Evolutionary conservation across 92 coral and sea anemone genomes (phyloP).

Genomic region (Ricordea florida): DNA sequence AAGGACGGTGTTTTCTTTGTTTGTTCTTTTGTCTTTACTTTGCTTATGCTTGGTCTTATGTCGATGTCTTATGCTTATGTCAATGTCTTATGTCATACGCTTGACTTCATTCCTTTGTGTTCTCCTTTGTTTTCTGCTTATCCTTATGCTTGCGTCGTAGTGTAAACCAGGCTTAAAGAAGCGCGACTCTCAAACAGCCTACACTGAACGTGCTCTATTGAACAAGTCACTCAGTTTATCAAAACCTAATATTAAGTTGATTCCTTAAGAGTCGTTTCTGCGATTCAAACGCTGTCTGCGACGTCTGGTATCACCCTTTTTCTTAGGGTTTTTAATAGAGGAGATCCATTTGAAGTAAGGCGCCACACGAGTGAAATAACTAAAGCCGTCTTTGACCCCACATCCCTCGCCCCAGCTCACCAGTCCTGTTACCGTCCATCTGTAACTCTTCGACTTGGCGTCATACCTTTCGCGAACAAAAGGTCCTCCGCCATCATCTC

Average conservation of each 20-base stretch:
- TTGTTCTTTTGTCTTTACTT: too few relatives aligned
- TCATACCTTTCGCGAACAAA: slow-evolving; percentile 69
- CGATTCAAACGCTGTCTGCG: neutral
- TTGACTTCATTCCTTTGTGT: too few relatives aligned
- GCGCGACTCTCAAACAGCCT: too few relatives aligned
- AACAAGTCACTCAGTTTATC: neutral
- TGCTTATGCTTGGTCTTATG: too few relatives aligned
- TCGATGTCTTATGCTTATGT: too few relatives aligned
- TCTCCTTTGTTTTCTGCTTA: too few relatives aligned
- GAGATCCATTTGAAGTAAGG: slow-evolving; percentile 77
- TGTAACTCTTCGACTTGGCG: slow-evolving; percentile 34
- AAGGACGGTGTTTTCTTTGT: too few relatives aligned
- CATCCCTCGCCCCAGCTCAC: slow-evolving; percentile 91
- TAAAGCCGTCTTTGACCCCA: slow-evolving; percentile 52
- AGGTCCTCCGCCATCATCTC: slow-evolving; percentile 86
- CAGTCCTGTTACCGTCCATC: slow-evolving; percentile 85
- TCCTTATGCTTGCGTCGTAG: too few relatives aligned
- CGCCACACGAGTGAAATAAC: slow-evolving; percentile 73
- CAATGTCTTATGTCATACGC: too few relatives aligned
- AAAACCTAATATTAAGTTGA: too few relatives aligned
- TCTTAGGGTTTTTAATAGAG: slow-evolving; percentile 2
- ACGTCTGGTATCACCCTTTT: neutral
- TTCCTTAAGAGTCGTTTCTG: neutral
- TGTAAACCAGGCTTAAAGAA: too few relatives aligned
- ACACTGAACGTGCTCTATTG: neutral